Evolutionary conservation across 2,888 invertebrate genomes (phyloP), one percentile per base, ranked within the genome.

Genomic region (Elysia crispata): DNA sequence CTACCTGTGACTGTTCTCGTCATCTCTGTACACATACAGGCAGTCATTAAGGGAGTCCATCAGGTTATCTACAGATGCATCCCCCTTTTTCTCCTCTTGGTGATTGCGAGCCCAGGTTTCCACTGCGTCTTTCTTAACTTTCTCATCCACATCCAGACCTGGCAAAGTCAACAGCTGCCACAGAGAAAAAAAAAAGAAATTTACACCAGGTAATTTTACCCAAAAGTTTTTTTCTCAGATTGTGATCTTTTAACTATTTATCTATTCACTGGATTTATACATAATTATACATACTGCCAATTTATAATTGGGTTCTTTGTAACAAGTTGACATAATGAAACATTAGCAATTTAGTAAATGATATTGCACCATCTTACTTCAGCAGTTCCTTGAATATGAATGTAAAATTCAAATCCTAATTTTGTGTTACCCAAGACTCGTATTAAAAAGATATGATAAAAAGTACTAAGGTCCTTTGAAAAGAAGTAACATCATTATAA

Each of bases 11-110:
- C 79, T 75, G 23, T 31, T 57, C 0, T 54, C 31, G n/a, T 79
- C 75, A 41, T 79, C 79, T 20, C 79, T n/a, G 30, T 75, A 75
- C 1, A 83, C 83, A 70, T 83, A 83, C 13, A 81, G 64, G 41
- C 81, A 81, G 72, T 83, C 83, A 8, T 81, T 79, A 20, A 83
- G 79, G 3, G 83, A 72, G 31, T 81, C 77, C 77, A 66, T 76
- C 33, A 81, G 64, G 57, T 77, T 83, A 62, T 81, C 81, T n/a
- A 72, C 74, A 1, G 41, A 76, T 6, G 74, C 62, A 8, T 76
- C 77, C 11, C 50, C 41, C 33, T 69, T 70, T 28, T 73, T 76
- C 62, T 81, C 78, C 77, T 81, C 76, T 28, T 79, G 77, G 76
- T 79, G 79, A 20, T 72, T 75, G 0, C 54, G 67, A 1, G 81